Percentiles rank a stretch among this genome's conserved stretches.
These are phyloP conservation scores for Macrosteles quadrilineatus DNA, from an alignment of 1,140 invertebrate species.

Conservation along the genomic window DNA sequence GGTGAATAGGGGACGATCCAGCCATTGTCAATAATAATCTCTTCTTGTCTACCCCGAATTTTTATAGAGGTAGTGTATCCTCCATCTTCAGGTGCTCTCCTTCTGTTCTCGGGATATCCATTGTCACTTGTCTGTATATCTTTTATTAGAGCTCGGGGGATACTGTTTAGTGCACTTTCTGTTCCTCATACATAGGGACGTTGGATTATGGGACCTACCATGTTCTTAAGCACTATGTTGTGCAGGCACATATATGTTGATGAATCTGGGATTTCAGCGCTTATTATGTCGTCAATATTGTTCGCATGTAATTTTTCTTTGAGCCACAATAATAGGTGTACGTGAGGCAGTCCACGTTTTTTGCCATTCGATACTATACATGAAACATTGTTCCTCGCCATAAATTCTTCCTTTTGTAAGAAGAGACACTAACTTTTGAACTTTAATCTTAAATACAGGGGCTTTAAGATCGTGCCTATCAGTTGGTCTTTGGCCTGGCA, in stretches of 20 bases:
- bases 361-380: slow-evolving; percentile 52
- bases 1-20: slow-evolving; percentile 33
- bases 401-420: slow-evolving; percentile 47
- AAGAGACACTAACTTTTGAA: slow-evolving; percentile 53
- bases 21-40: slow-evolving; percentile 28
- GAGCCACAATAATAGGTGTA: slow-evolving; percentile 47
- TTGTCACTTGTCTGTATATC: slow-evolving; percentile 41
- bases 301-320: slow-evolving; percentile 28
- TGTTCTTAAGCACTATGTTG: slow-evolving; percentile 50
- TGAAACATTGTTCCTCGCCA: slow-evolving; percentile 46
- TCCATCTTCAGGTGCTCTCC: slow-evolving; percentile 37
- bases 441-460: slow-evolving; percentile 55
- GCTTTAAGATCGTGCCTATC: slow-evolving; percentile 50
- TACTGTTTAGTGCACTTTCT: slow-evolving; percentile 46
- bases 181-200: slow-evolving; percentile 52
- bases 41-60: slow-evolving; percentile 6
- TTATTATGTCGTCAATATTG: slow-evolving; percentile 41
- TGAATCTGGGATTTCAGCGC: slow-evolving; percentile 52
- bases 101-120: slow-evolving; percentile 34
- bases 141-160: slow-evolving; percentile 29
- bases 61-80: background rate
- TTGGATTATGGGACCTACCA: no score
- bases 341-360: slow-evolving; percentile 50
- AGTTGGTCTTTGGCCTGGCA: slow-evolving; percentile 40
- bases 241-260: slow-evolving; percentile 45